These are phyloP conservation scores for Danaus melanippus DNA, from an alignment of 1,140 invertebrate species.

Conservation along the genomic window DNA sequence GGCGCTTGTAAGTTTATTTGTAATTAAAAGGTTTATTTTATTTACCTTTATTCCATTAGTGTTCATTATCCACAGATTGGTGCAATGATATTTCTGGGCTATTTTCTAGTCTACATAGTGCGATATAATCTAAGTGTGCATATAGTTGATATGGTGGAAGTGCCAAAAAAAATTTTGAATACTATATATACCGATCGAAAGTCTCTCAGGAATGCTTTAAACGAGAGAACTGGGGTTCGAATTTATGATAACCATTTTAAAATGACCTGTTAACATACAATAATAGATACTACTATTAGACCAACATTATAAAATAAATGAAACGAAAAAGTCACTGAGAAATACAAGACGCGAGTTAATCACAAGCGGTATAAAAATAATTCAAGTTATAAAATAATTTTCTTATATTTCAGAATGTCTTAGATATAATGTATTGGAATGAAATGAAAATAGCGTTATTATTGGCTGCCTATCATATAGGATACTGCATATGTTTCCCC, in stretches of 20 bases:
- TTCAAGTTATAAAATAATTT: no score
- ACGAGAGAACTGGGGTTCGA: slow-evolving; percentile 31
- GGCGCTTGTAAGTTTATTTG: slow-evolving; percentile 25
- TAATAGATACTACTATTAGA: no score
- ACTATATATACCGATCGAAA: slow-evolving; percentile 19
- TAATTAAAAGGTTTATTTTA: not conserved
- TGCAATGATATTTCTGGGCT: slow-evolving; percentile 61
- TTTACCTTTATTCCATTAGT: not conserved
- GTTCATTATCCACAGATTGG: slow-evolving; percentile 42
- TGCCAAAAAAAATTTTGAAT: slow-evolving; percentile 21
- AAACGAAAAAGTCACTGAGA: no score
- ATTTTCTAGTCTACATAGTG: slow-evolving; percentile 52
- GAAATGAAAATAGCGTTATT: slow-evolving; percentile 48
- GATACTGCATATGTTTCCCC: slow-evolving; percentile 61
- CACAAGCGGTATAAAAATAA: no score
- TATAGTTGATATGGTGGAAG: slow-evolving; percentile 53
- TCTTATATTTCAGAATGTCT: slow-evolving; percentile 33
- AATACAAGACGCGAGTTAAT: no score
- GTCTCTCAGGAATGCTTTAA: slow-evolving; percentile 13
- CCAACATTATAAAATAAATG: no score
- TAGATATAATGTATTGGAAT: slow-evolving; percentile 50
- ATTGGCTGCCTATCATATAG: slow-evolving; percentile 55
- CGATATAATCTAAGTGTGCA: slow-evolving; percentile 62
- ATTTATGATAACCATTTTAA: not conserved
- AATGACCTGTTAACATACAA: no score